Base-by-base conservation (phyloP, 2,797 vertebrate genomes). In the Vireo griseus region DNA sequence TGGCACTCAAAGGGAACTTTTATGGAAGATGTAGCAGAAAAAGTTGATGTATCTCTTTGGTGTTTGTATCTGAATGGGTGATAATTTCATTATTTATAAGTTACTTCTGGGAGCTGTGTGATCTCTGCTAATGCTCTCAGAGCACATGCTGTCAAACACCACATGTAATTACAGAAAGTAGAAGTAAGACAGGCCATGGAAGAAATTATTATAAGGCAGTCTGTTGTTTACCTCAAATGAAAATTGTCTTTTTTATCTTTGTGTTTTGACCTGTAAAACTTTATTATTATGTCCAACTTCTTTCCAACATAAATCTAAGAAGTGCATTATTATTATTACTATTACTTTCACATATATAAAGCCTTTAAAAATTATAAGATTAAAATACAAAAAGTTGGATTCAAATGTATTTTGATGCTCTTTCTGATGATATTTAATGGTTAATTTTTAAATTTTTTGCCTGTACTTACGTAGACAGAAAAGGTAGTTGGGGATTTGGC, bases 61-160 rank as follows among this genome's bases (percentile, higher is more conserved):
- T 92, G 51, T 88, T 74, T 94, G 20, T 67, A n/a, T 80, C 51
- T 78, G 67, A 86, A 73, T 28, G 35, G 68, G 31, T 80, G 63
- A 66, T 72, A 67, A 68, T 95, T 97, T 82, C 39, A 77, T 94
- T 87, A 89, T 93, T 95, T 94, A 72, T 92, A 68, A 94, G 52
- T 88, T 82, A 61, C 42, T 91, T 82, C 35, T 80, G 57, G 81
- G 74, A 92, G 29, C 39, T 58, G 45, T 93, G 75, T 78, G 74
- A 94, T 92, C 59, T 91, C 69, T 92, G 39, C 76, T 83, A 82
- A 86, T 0, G 1, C n/a, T 94, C 35, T 90, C 48, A 84, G 45
- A 95, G 55, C 63, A 39, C 55, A 90, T 72, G 50, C 69, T 96
- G 82, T 94, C 85, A 92, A 77, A 88, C 59, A 86, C 13, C 57